Percentiles rank a stretch among this genome's conserved stretches.
phyloP scores from a whole-genome alignment of 2,113 vertebrate species.

The Entomyzon cyanotis region DNA sequence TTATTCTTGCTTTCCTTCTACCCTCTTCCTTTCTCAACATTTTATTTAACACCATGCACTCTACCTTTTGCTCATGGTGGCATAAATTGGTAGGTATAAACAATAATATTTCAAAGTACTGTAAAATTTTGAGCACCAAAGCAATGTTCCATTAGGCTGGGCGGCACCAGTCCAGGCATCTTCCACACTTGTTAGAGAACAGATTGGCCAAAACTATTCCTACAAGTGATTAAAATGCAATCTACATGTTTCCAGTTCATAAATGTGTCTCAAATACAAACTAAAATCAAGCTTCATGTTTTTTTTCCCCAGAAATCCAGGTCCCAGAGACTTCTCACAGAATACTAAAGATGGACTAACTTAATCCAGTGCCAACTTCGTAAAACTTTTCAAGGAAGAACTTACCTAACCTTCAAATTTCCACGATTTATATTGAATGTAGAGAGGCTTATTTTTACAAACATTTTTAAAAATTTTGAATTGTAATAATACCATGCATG shows the following conservation, averaged over 20 bases:
- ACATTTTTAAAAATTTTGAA: not conserved
- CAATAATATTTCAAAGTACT: not conserved
- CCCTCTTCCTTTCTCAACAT: not conserved
- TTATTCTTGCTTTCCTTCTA: not conserved
- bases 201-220: not conserved
- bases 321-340: not conserved
- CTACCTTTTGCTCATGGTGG: not conserved
- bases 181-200: not conserved
- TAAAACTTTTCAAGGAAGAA: not conserved
- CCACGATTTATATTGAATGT: not conserved
- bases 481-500: not conserved
- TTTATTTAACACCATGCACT: not conserved
- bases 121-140: not conserved
- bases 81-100: not conserved
- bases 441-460: not conserved
- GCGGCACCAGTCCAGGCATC: not conserved
- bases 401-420: not conserved
- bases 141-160: not conserved
- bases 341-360: not conserved
- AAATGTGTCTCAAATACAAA: not conserved
- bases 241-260: not conserved
- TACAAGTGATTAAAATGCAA: not conserved
- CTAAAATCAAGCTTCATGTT: not conserved
- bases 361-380: not conserved
- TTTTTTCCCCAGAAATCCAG: not conserved